These are phyloP conservation scores for Pogonognathellus flavescens DNA, from an alignment of 1,140 invertebrate species.

Conservation along the genomic window DNA sequence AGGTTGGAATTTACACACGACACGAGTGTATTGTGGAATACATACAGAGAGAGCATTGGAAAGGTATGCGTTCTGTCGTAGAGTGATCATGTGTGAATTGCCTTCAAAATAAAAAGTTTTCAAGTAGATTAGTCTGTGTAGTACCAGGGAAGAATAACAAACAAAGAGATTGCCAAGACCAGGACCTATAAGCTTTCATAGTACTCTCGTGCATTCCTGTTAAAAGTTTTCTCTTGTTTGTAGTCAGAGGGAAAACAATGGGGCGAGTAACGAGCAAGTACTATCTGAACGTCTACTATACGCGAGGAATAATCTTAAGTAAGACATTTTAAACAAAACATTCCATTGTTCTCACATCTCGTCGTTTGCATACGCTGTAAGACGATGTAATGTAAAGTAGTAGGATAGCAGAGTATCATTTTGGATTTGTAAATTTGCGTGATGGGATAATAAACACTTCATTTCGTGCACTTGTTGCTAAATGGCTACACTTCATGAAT, in stretches of 20 bases:
- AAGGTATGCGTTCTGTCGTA: too few species aligned
- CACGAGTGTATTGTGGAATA: too few species aligned
- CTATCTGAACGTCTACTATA: neutral
- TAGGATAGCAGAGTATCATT: constrained; percentile 21
- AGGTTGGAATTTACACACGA: too few species aligned
- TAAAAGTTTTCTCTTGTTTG: constrained; percentile 22
- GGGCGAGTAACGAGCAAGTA: constrained; percentile 23
- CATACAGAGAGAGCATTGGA: too few species aligned
- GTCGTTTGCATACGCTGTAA: constrained; percentile 18
- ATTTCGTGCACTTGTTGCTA: constrained; percentile 39
- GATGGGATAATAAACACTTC: constrained; percentile 48
- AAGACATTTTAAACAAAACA: constrained; percentile 41
- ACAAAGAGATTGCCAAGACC: too few species aligned
- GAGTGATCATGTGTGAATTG: too few species aligned
- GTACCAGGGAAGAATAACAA: too few species aligned
- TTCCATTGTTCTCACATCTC: constrained; percentile 32
- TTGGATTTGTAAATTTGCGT: constrained; percentile 43
- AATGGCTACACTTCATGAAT: constrained; percentile 35
- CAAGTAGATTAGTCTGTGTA: too few species aligned
- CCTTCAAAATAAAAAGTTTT: too few species aligned
- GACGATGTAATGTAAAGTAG: constrained; percentile 26
- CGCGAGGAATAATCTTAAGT: constrained; percentile 32
- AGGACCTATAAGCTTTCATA: too few species aligned
- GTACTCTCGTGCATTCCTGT: neutral
- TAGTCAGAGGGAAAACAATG: constrained; percentile 26